These are phyloP conservation scores for Anarhynchus alexandrinus DNA, from an alignment of 2,113 vertebrate genomes.

Conservation along the genomic window DNA sequence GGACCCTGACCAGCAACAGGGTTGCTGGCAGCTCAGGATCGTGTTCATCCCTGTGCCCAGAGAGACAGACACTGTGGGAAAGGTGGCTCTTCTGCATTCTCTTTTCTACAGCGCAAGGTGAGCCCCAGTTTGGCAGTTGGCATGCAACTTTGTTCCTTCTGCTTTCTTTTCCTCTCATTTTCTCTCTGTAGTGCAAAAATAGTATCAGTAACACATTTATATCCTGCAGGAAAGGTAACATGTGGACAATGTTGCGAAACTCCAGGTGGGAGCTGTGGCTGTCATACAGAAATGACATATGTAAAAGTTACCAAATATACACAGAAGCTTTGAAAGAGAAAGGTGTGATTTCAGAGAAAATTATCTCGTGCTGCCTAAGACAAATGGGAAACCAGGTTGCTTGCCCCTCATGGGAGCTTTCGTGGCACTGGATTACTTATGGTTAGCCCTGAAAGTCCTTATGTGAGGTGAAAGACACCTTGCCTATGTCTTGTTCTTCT, in stretches of 20 bases:
- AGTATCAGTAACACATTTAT: constrained; percentile 76
- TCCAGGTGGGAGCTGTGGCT: constrained; percentile 82
- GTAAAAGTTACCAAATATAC: constrained; percentile 80
- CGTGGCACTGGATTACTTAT: neutral
- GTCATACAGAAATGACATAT: constrained; percentile 81
- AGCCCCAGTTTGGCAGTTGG: constrained; percentile 39
- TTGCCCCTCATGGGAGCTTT: constrained; percentile 63
- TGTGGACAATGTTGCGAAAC: constrained; percentile 81
- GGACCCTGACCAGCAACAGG: neutral
- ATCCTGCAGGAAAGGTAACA: constrained; percentile 77
- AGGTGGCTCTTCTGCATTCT: neutral
- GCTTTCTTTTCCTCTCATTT: constrained; percentile 39
- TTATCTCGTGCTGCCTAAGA: constrained; percentile 62
- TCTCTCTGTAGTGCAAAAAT: constrained; percentile 72
- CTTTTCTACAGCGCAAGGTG: neutral
- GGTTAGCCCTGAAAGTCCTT: neutral
- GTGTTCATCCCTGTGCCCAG: neutral
- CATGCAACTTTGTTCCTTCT: constrained; percentile 65
- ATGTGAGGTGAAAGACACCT: neutral
- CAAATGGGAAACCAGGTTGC: constrained; percentile 62
- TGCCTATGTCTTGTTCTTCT: neutral
- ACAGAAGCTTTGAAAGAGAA: constrained; percentile 77
- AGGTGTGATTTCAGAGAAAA: constrained; percentile 76
- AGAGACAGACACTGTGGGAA: neutral
- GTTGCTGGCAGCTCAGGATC: neutral